A percentile compares a stretch with the other conserved stretches of the same genome.
phyloP scores from a whole-genome alignment of 1,140 invertebrate species.

The Zaprionus camerounensis region DNA sequence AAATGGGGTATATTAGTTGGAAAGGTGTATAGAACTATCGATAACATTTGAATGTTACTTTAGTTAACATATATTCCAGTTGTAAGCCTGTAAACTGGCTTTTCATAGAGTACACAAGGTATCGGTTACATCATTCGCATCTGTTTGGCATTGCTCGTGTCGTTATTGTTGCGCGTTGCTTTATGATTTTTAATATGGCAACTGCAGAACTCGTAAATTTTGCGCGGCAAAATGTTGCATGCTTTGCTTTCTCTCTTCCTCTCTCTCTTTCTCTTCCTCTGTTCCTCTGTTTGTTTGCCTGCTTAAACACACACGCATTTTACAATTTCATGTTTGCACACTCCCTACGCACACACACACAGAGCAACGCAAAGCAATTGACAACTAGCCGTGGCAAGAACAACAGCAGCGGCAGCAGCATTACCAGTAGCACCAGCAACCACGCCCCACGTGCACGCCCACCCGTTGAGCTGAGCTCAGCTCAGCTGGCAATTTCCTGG shows the following conservation, averaged over 20 bases:
- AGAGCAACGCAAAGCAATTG: slow-evolving; percentile 47
- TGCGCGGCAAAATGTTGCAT: slow-evolving; percentile 53
- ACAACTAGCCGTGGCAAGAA: slow-evolving; percentile 61
- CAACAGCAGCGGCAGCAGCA: slow-evolving; percentile 14
- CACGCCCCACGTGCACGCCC: slow-evolving; percentile 11
- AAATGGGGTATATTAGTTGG: background rate
- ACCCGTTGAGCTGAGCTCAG: slow-evolving; percentile 39
- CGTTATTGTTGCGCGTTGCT: slow-evolving; percentile 45
- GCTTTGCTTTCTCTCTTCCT: background rate
- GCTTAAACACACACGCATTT: slow-evolving; percentile 44
- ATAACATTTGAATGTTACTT: too few relatives aligned
- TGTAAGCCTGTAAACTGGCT: too few relatives aligned
- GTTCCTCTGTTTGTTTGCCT: slow-evolving; percentile 43
- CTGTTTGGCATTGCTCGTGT: slow-evolving; percentile 6
- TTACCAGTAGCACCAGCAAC: background rate
- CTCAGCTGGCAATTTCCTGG: slow-evolving; percentile 58
- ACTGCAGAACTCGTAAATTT: slow-evolving; percentile 72
- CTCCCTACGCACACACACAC: slow-evolving; percentile 18
- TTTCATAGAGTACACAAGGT: background rate
- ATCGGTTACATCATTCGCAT: background rate
- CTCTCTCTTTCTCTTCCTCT: too few relatives aligned
- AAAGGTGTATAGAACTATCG: background rate
- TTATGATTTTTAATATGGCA: slow-evolving; percentile 78
- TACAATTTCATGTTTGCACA: slow-evolving; percentile 44
- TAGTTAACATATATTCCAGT: too few relatives aligned